These are phyloP conservation scores for Euplagia quadripunctaria DNA, from an alignment of 2,888 invertebrate genomes.

Conservation along the genomic window DNA sequence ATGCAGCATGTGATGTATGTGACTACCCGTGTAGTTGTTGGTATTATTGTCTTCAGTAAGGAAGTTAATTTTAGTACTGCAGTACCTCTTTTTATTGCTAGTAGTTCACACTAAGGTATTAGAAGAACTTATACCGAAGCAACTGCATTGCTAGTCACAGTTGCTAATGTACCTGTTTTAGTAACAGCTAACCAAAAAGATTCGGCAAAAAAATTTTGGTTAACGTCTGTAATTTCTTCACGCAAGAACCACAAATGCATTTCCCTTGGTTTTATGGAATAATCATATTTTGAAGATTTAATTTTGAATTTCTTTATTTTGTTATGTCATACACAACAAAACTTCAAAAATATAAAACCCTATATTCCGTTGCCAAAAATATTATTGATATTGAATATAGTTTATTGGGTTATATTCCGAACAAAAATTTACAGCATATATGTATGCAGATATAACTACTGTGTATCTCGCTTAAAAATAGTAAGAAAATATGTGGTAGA, in stretches of 20 bases:
- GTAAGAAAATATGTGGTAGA: background rate
- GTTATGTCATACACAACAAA: background rate
- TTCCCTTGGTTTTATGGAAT: background rate
- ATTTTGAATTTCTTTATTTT: background rate
- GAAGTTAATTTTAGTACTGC: slow-evolving; percentile 38
- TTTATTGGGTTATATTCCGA: no score
- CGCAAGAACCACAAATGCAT: slow-evolving; percentile 17
- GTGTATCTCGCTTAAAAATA: background rate
- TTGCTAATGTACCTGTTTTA: slow-evolving; percentile 42
- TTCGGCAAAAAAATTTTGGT: slow-evolving; percentile 17
- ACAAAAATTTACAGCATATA: background rate
- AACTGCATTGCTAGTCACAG: slow-evolving; percentile 61
- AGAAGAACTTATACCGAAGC: slow-evolving; percentile 46
- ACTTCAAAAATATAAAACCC: background rate
- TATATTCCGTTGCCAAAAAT: background rate
- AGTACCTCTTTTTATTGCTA: slow-evolving; percentile 20
- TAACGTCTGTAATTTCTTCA: slow-evolving; percentile 18
- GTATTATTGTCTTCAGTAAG: slow-evolving; percentile 18
- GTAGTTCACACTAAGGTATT: slow-evolving; percentile 30
- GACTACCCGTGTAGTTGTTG: slow-evolving; percentile 1
- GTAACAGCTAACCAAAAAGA: slow-evolving; percentile 38
- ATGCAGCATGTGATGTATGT: slow-evolving; percentile 17
- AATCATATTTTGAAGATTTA: background rate
- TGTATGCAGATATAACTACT: background rate
- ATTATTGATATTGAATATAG: background rate